Evolutionary conservation across 2,113 vertebrate genomes (phyloP), one percentile per base, ranked within the genome.

Genomic region (Actinemys pallida): DNA sequence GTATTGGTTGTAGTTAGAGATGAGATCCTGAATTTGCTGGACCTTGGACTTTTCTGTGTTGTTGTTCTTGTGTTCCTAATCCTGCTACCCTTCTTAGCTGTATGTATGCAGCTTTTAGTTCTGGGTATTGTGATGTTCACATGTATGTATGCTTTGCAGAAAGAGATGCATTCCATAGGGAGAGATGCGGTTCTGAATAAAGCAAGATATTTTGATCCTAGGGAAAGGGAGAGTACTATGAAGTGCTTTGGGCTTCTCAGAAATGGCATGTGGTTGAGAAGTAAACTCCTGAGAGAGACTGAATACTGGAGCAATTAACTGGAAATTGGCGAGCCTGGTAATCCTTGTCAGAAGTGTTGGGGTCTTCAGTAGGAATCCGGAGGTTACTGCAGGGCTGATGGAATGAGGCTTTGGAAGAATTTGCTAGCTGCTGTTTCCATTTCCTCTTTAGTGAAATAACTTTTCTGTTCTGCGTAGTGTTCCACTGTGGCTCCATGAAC

Each of bases 401-500:
- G 59, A 95, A 90, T 90, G 84, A 95, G 92, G 89, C 79, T 92
- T 12, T 16, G 50, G 83, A 24, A 81, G 83, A 90, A 25, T 57
- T 90, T 96, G 85, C 93, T 98, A 95, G 95, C 93, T 92, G 94
- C 86, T 96, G 93, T 91, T 91, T 89, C 47, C 59, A 76, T 72
- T 96, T 96, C 95, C 91, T 96, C 95, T 85, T 56, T 94, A 90
- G 92, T 35, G 93, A 96, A 96, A 94, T 86, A 91, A 91, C 54
- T 92, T 94, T 94, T 96, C 69, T 89, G 96, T 96, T 93, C 90
- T 93, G n/a, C 49, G 65, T 83, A 83, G 82, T 93, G n/a, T 76
- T 94, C 62, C 81, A 54, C 93, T 94, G 88, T 52, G 88, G 57
- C 84, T 93, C 49, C 89, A 69, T 92, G 62, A 54, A 35, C 8